Conservation (phyloP, 2,797 vertebrate species). For the Muscicapa striata region DNA sequence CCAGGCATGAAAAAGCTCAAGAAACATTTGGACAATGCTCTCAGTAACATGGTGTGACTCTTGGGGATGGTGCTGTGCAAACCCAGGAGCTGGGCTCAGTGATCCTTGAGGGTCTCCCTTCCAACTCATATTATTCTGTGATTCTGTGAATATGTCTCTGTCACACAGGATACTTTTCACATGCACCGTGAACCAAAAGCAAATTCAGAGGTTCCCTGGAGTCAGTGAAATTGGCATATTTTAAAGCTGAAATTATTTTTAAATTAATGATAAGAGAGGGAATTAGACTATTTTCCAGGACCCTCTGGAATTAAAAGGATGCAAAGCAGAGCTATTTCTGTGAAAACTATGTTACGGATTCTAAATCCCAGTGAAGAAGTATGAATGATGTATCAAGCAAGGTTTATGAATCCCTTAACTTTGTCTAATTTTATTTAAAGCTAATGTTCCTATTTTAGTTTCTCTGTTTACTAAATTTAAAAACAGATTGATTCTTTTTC, state of each 20-base stretch:
- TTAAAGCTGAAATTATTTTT: background rate
- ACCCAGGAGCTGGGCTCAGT: fast-evolving
- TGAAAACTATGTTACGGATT: background rate
- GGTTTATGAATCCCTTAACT: background rate
- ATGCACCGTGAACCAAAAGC: background rate
- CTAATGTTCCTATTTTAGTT: background rate
- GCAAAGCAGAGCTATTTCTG: background rate
- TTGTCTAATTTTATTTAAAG: background rate
- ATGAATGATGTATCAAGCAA: background rate
- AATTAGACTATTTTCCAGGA: background rate
- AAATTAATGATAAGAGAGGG: background rate
- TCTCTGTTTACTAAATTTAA: background rate
- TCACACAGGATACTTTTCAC: background rate
- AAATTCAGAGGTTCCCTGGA: background rate
- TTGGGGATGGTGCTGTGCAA: background rate
- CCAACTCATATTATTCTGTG: background rate
- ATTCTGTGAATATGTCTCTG: background rate
- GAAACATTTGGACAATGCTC: background rate
- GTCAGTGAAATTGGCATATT: background rate
- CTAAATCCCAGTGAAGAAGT: background rate
- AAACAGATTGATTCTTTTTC: background rate
- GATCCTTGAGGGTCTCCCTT: background rate
- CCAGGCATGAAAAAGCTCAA: background rate
- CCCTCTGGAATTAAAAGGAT: background rate
- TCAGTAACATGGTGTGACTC: background rate